Conservation (phyloP, 1,140 invertebrate species). For the Periplaneta americana region DNA sequence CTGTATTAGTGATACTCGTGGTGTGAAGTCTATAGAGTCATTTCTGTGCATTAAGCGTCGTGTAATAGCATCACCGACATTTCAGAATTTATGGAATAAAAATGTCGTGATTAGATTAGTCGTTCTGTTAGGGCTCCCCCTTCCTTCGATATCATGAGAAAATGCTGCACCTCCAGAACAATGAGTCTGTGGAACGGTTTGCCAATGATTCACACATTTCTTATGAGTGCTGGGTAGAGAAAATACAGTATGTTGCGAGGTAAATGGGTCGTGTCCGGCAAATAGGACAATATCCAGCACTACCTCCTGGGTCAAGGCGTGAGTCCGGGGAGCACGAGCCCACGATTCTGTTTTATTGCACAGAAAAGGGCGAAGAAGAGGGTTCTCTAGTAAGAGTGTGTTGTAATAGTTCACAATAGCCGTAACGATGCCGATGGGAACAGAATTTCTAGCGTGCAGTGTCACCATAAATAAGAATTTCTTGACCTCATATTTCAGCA, state of each 20-base stretch:
- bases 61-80: no score
- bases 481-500: no score
- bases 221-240: not conserved
- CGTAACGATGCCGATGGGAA: not conserved
- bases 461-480: no score
- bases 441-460: not conserved
- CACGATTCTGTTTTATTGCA: not conserved
- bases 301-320: not conserved
- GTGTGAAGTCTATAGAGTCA: no score
- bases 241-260: not conserved
- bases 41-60: no score
- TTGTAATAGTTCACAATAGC: not conserved
- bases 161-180: no score
- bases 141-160: no score
- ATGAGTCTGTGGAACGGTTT: not conserved
- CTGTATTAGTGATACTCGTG: no score
- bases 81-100: no score
- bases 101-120: no score
- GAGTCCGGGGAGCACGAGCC: not conserved
- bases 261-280: not conserved
- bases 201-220: not conserved
- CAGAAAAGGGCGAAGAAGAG: not conserved
- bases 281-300: not conserved
- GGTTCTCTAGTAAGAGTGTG: not conserved
- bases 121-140: no score